Conservation (phyloP, 2,113 vertebrate genomes). For the Loxodonta africana region DNA sequence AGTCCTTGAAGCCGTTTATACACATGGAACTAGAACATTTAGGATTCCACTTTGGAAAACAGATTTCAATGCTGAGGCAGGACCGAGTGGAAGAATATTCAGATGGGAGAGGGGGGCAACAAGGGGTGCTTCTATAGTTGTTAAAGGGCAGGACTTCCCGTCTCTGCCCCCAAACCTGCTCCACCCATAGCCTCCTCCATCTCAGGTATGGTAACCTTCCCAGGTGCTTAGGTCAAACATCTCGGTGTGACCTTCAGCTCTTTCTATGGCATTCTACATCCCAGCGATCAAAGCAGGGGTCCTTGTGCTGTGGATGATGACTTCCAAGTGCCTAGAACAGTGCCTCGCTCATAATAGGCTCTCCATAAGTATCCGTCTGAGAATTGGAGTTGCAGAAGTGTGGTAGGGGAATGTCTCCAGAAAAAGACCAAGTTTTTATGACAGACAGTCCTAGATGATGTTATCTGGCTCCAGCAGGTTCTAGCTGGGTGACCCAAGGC, state of each 20-base stretch:
- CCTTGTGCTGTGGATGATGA: neutral
- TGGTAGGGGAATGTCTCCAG: rapidly evolving
- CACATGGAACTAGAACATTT: neutral
- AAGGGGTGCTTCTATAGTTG: neutral
- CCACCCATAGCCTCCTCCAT: neutral
- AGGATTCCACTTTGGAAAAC: neutral
- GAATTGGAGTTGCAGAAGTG: neutral
- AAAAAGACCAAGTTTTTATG: neutral
- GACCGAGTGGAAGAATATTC: neutral
- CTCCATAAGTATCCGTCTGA: neutral
- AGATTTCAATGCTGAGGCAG: neutral
- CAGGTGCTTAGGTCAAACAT: neutral
- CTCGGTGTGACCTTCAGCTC: neutral
- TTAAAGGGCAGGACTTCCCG: neutral
- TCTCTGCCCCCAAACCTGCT: neutral
- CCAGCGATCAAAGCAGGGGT: neutral
- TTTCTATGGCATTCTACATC: neutral
- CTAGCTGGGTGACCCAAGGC: neutral
- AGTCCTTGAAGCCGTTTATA: neutral
- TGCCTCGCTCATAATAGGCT: neutral
- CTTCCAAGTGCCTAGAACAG: neutral
- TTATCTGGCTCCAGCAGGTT: neutral
- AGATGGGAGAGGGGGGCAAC: neutral
- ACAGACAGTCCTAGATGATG: neutral
- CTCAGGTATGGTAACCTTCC: neutral